These are phyloP conservation scores for Phanerotoma sp. DNA, from an alignment of 2,888 invertebrate genomes.

Conservation along the genomic window DNA sequence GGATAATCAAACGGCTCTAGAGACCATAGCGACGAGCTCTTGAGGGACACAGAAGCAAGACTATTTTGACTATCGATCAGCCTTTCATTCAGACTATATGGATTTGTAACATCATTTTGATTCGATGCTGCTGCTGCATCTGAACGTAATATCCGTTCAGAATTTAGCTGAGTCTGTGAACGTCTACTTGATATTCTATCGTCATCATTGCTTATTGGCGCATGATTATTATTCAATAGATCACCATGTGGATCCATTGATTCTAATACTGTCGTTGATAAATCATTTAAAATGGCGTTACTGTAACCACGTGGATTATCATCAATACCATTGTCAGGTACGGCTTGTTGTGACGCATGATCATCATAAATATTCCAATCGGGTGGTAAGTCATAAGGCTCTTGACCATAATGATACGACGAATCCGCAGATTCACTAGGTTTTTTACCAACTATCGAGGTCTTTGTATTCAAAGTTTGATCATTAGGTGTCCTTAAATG, in stretches of 20 bases:
- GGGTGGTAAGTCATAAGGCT: slow-evolving; percentile 20
- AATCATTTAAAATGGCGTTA: slow-evolving; percentile 29
- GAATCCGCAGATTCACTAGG: slow-evolving; percentile 13
- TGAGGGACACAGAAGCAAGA: neutral
- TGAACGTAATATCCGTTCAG: neutral
- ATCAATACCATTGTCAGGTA: slow-evolving; percentile 9
- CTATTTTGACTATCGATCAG: neutral
- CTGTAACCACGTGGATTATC: slow-evolving; percentile 1
- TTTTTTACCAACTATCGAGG: slow-evolving; percentile 1
- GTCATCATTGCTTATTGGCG: too few relatives aligned
- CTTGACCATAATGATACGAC: slow-evolving; percentile 13
- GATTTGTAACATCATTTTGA: neutral
- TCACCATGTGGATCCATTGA: neutral
- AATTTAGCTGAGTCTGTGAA: neutral
- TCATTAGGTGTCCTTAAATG: slow-evolving; percentile 8
- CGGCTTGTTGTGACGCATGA: neutral
- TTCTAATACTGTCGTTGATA: slow-evolving; percentile 29
- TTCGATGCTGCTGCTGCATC: neutral
- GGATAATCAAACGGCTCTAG: slow-evolving; percentile 1
- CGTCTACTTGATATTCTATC: neutral
- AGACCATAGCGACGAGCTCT: slow-evolving; percentile 12
- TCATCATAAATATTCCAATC: slow-evolving; percentile 19
- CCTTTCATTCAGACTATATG: slow-evolving; percentile 2
- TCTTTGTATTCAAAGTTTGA: neutral
- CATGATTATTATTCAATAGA: slow-evolving; percentile 4